phyloP scores from a whole-genome alignment of 2,888 invertebrate genomes.

The Exephanes ischioxanthus region DNA sequence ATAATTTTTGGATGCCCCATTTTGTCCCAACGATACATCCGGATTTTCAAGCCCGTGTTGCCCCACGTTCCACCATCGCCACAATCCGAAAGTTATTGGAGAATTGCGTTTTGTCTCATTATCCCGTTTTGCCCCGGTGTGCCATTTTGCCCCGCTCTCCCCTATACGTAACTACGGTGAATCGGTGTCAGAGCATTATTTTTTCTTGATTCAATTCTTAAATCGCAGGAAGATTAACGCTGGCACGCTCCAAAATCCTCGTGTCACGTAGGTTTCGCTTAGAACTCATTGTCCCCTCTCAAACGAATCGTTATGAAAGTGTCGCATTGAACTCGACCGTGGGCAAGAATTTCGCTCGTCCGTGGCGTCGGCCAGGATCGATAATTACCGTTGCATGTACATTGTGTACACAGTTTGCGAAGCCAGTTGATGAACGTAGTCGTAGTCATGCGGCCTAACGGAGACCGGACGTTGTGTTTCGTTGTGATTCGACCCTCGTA shows the following conservation, averaged over 20 bases:
- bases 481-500: background rate
- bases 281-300: background rate
- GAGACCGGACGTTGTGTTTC: background rate
- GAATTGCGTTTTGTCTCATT: too few species aligned
- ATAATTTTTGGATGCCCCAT: too few species aligned
- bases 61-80: too few species aligned
- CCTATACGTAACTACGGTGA: background rate
- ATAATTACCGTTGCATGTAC: slow-evolving; percentile 48
- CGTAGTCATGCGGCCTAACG: slow-evolving; percentile 28
- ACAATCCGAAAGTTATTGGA: too few species aligned
- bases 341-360: slow-evolving; percentile 43
- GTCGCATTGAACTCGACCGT: slow-evolving; percentile 68
- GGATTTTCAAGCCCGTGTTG: too few species aligned
- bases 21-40: too few species aligned
- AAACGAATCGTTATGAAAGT: slow-evolving; percentile 56
- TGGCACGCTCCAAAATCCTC: background rate
- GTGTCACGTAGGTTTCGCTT: background rate
- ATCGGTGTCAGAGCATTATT: background rate
- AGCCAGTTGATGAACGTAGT: slow-evolving; percentile 50
- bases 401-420: slow-evolving; percentile 44
- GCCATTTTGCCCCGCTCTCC: too few species aligned
- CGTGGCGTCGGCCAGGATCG: slow-evolving; percentile 36
- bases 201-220: background rate
- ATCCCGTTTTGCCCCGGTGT: too few species aligned
- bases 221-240: background rate